Evolutionary conservation across 2,888 invertebrate species (phyloP).

Genomic region (Saturnia pavonia): DNA sequence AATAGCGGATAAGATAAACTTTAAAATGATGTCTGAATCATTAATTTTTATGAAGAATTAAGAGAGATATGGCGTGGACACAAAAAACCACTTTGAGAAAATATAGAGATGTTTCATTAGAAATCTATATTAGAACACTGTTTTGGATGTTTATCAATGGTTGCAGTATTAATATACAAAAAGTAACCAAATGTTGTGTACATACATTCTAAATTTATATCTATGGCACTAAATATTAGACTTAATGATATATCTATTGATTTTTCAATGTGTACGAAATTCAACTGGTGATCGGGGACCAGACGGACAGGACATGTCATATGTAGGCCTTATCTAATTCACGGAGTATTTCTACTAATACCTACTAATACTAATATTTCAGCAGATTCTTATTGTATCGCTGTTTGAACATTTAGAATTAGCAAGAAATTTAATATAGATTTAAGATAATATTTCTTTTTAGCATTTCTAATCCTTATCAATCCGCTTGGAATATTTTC

Average conservation of each 20-base stretch:
- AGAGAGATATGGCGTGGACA: too few relatives aligned
- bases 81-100: too few relatives aligned
- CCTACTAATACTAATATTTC: conserved; percentile 23
- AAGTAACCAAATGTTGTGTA: neutral
- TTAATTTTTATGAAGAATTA: too few relatives aligned
- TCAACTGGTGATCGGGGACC: conserved; percentile 71
- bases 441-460: neutral
- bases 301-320: conserved; percentile 56
- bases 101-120: neutral
- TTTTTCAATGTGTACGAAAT: conserved; percentile 39
- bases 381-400: conserved; percentile 18
- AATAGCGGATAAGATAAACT: too few relatives aligned
- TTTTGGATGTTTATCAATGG: neutral
- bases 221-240: conserved; percentile 42
- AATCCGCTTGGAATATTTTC: neutral
- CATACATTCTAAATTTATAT: conserved; percentile 28
- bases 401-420: neutral
- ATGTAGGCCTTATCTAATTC: conserved; percentile 53
- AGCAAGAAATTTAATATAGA: neutral
- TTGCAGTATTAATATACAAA: neutral
- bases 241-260: conserved; percentile 31
- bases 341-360: conserved; percentile 44
- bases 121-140: neutral
- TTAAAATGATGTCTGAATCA: too few relatives aligned
- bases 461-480: neutral